phyloP scores from a whole-genome alignment of 2,113 vertebrate species.

The Dolichotis patagonum region DNA sequence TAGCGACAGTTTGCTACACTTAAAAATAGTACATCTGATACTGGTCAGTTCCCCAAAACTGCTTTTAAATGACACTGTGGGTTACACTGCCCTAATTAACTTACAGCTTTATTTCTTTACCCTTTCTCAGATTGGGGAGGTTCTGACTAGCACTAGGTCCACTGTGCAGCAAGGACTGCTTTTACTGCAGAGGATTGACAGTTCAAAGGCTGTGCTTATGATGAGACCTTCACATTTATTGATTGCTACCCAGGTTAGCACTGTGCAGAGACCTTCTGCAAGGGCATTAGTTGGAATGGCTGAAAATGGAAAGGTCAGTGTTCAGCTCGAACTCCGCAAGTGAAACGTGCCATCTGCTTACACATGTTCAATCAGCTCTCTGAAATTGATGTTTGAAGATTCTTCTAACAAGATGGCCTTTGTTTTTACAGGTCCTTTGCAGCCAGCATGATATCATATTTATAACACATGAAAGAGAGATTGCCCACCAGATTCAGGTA shows the following conservation, averaged over 20 bases:
- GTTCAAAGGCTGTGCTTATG: constrained; percentile 12
- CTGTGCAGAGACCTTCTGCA: neutral
- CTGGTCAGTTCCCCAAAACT: neutral
- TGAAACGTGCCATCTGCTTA: neutral
- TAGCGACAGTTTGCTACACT: neutral
- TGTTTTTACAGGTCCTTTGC: constrained; percentile 61
- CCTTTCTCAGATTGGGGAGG: neutral
- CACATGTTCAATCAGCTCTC: neutral
- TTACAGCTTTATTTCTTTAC: neutral
- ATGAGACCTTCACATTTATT: constrained; percentile 36
- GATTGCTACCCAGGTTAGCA: constrained; percentile 24
- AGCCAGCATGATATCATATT: neutral
- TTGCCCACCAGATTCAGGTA: constrained; percentile 44
- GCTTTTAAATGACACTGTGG: neutral
- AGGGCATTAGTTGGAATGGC: neutral
- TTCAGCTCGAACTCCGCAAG: neutral
- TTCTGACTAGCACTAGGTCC: neutral
- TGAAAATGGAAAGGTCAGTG: neutral
- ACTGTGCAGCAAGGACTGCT: neutral
- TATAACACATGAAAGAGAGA: constrained; percentile 34
- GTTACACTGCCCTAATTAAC: neutral
- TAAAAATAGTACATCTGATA: neutral
- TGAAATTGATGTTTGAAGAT: neutral
- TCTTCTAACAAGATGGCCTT: constrained; percentile 44
- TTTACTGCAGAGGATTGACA: constrained; percentile 10